Evolutionary conservation across 1,140 invertebrate genomes (phyloP), one percentile per base, ranked within the genome.

Genomic region (Atta colombica): DNA sequence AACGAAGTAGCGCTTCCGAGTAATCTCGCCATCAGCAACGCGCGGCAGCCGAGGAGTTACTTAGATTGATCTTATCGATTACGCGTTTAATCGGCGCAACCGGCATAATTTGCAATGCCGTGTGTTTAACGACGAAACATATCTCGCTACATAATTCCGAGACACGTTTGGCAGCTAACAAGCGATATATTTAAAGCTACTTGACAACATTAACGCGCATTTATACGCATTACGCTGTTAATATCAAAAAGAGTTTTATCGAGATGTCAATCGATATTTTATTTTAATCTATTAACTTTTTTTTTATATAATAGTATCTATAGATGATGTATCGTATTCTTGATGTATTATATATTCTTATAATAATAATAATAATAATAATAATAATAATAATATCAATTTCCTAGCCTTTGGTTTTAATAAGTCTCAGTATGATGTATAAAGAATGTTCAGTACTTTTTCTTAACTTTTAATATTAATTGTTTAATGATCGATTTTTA

Each of bases 1-100:
- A 87, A 89, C 88, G 85, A 89, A 89, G 49, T 69, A 53, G 55
- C 39, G 61, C 75, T 75, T 71, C 69, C 77, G 49, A 69, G 68
- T 84, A 74, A 84, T 84, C 80, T 74, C 68, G 80, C 55, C 80
- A 74, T 82, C 68, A 45, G 18, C 68, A n/a, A 14, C 66, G 35
- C 80, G 12, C 78, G 18, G 35, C 78, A 12, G 53, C 39, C 55
- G 69, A 80, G 63, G 77, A n/a, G 58, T 84, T 35, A 84, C 25
- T 74, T 74, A 74, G 69, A 84, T 84, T 75, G 28, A 84, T 75
- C 69, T 84, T 84, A 84, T 84, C 80, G 69, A 84, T 84, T 84
- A 75, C 69, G 58, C 35, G 58, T 68, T 74, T 82, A 84, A 84
- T 84, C 80, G 80, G 45, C 39, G 80, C 55, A 49, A 74, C 80